A percentile compares a stretch with the other conserved stretches of the same genome.
phyloP scores from a whole-genome alignment of 2,888 invertebrate genomes.

The Drosophila mimetica region DNA sequence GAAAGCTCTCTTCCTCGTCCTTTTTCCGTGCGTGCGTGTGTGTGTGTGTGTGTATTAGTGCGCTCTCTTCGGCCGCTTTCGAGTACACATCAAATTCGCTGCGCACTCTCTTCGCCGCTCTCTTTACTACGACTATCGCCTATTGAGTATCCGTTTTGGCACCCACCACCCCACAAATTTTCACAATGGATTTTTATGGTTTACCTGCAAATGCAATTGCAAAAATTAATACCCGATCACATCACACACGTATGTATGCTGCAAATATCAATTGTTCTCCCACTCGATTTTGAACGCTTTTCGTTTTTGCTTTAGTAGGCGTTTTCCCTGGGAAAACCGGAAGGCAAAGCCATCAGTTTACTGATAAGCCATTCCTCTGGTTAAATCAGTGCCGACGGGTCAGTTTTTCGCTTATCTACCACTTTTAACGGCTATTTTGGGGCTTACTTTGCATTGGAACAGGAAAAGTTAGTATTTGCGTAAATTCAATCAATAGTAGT shows the following conservation, averaged over 20 bases:
- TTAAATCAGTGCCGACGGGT: background rate
- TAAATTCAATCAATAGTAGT: constrained; percentile 43
- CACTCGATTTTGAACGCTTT: background rate
- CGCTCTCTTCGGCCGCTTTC: constrained; percentile 47
- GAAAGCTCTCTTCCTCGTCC: constrained; percentile 14
- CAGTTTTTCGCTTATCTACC: background rate
- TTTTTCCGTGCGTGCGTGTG: constrained; percentile 26
- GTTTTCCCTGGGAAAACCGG: constrained; percentile 29
- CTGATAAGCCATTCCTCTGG: constrained; percentile 3
- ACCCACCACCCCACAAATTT: constrained; percentile 81
- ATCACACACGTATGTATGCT: background rate
- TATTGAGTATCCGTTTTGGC: constrained; percentile 77
- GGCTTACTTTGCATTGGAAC: constrained; percentile 47
- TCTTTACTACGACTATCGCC: constrained; percentile 62
- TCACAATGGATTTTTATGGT: constrained; percentile 79
- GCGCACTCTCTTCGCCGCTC: constrained; percentile 51
- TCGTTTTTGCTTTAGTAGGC: constrained; percentile 38
- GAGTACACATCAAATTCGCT: constrained; percentile 71
- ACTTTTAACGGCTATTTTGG: background rate
- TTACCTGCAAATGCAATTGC: constrained; percentile 69
- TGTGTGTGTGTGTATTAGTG: constrained; percentile 36
- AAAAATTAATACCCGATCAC: constrained; percentile 23
- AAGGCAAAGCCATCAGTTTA: background rate
- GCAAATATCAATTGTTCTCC: background rate
- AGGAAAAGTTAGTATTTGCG: constrained; percentile 42